Percentiles rank a stretch among this genome's conserved stretches.
These are phyloP conservation scores for Acanthoscelides obtectus DNA, from an alignment of 2,888 invertebrate genomes.

Conservation along the genomic window DNA sequence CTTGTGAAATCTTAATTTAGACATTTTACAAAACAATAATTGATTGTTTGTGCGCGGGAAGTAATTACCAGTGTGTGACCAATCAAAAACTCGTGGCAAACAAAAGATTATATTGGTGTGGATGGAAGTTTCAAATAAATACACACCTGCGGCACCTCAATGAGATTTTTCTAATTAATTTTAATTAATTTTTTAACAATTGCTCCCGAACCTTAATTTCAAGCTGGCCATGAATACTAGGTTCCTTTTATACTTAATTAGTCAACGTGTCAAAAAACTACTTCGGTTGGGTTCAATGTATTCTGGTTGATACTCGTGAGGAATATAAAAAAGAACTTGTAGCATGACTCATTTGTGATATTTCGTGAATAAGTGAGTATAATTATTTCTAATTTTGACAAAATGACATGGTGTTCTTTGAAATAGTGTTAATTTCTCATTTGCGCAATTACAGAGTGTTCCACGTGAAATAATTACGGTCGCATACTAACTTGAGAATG, in stretches of 20 bases:
- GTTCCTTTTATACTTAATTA: neutral
- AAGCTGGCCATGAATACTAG: neutral
- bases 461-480: neutral
- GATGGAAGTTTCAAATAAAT: neutral
- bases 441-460: neutral
- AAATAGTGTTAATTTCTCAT: neutral
- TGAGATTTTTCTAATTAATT: neutral
- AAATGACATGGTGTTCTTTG: neutral
- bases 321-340: neutral
- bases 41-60: neutral
- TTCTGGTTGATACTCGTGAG: neutral
- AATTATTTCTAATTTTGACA: neutral
- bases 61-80: neutral
- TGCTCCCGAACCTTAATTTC: neutral
- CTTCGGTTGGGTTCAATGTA: neutral
- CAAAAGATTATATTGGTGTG: neutral
- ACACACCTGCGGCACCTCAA: neutral
- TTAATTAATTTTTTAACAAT: neutral
- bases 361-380: neutral
- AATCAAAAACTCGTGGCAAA: neutral
- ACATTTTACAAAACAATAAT: too few relatives aligned
- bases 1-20: too few relatives aligned
- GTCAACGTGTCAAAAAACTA: neutral
- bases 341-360: neutral
- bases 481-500: too few relatives aligned